Percentiles rank a stretch among this genome's conserved stretches.
These are phyloP conservation scores for Sylvilagus floridanus DNA, from an alignment of 2,797 vertebrate genomes.

Conservation along the genomic window DNA sequence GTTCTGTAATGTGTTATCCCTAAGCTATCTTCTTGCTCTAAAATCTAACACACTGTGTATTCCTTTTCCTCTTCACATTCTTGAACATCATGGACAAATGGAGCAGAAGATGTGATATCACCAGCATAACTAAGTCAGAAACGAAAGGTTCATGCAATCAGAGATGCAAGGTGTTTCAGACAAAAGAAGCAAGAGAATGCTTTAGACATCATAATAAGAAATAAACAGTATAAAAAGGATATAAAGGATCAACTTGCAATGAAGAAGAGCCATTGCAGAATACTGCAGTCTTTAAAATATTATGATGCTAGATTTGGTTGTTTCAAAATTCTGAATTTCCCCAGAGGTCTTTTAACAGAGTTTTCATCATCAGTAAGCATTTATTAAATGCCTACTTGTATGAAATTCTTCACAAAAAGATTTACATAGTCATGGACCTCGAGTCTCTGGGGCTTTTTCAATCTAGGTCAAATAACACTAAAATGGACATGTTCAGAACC, in stretches of 20 bases:
- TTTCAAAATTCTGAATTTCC: conserved; percentile 32
- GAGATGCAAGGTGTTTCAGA: neutral
- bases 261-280: conserved; percentile 13
- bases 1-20: neutral
- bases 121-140: neutral
- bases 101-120: neutral
- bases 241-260: neutral
- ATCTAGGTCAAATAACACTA: conserved; percentile 48
- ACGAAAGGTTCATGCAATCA: neutral
- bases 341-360: conserved; percentile 1
- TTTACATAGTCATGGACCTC: neutral
- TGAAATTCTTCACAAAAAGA: conserved; percentile 5
- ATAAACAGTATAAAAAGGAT: neutral
- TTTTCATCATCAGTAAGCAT: conserved; percentile 52
- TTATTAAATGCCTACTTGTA: conserved; percentile 21
- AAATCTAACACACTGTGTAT: neutral
- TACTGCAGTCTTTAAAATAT: neutral
- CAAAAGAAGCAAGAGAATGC: neutral
- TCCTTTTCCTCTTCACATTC: neutral
- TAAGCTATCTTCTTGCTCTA: neutral
- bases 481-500: neutral
- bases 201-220: conserved; percentile 21
- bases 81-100: neutral
- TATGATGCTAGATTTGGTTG: neutral
- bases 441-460: neutral